Evolutionary conservation across 92 coral and sea anemone genomes (phyloP), one percentile per base, ranked within the genome.

Genomic region (Phenganax subtilis): DNA sequence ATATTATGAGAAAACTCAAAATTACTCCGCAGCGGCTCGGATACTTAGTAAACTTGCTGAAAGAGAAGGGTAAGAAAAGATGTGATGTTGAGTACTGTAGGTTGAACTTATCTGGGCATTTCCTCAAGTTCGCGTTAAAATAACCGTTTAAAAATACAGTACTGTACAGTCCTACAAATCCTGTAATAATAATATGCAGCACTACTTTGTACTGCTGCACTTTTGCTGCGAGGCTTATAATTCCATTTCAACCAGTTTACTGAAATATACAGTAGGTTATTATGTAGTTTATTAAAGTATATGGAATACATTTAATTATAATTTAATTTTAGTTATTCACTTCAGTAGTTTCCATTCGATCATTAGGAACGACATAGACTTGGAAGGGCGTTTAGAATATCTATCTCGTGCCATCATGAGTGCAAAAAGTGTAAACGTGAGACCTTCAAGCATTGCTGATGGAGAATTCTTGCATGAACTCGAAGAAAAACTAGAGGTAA

Each of bases 331-430:
- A 37, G 5, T 2, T 37, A 20, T 20, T 20, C 25, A 20, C 25
- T 37, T 37, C 5, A 37, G 5, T 37, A 1, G 5, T 37, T 37
- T 37, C 47, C 47, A 5, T 37, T 37, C 47, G 47, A 37, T 37
- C 47, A 37, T 72, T 79, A 93, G 97, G 29, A 86, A 83, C 44
- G 98, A 88, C 8, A 85, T 94, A 9, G 86, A 82, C 8, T 82
- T 94, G 55, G 97, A 91, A 80, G 87, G 89, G 69, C 89, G 98
- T 28, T 80, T 94, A 51, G 98, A 94, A 82, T 94, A 92, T 82
- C 77, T 94, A 75, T 92, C 98, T 12, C 97, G 98, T 71, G 97
- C 98, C n/a, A 92, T 94, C 53, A 90, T 94, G 97, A 91, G 98
- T 28, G 97, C 97, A 52, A 94, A 94, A 84, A 94, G 98, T 63